Evolutionary conservation across 1,140 invertebrate species (phyloP), one percentile per base, ranked within the genome.

Genomic region (Oryctes rhinoceros): DNA sequence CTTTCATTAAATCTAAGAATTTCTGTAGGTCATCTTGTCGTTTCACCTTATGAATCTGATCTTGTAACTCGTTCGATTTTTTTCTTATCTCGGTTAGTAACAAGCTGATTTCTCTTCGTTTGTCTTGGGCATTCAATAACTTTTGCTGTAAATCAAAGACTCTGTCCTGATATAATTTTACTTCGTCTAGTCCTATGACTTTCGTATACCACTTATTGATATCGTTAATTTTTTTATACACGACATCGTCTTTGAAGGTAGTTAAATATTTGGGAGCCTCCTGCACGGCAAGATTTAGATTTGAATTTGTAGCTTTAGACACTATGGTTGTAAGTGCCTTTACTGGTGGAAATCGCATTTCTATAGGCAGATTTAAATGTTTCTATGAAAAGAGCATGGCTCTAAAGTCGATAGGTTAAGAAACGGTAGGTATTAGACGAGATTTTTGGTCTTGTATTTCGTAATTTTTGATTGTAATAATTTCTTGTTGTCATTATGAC

Each of bases 181-280:
- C 88, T 85, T 90, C 88, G 81, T 89, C 88, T 81, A 89, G 83
- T 18, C 89, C 89, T 39, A 89, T 87, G 3, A 89, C 48, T 80
- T 86, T 83, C 78, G 87, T 88, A 82, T 90, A 90, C 88, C 88
- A 89, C 74, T 83, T 82, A 49, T 89, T 87, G 59, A 89, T 75
- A 79, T 86, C 83, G 39, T 78, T 83, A 59, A 88, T 81, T 84
- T 88, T 88, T 15, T 86, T 78, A 48, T 81, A 83, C 44, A 85
- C 77, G 1, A 49, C 78, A 75, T 85, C 49, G 82, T 83, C 67
- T 78, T 82, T 80, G 49, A 81, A 76, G 2, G 65, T n/a, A 39
- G 20, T 74, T 7, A 74, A 20, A 48, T 78, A 53, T 53, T 80
- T 80, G 7, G 76, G 76, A 0, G 80, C 76, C 13, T 80, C 80